phyloP scores from a whole-genome alignment of 1,140 invertebrate genomes.

The Eriocheir sinensis region DNA sequence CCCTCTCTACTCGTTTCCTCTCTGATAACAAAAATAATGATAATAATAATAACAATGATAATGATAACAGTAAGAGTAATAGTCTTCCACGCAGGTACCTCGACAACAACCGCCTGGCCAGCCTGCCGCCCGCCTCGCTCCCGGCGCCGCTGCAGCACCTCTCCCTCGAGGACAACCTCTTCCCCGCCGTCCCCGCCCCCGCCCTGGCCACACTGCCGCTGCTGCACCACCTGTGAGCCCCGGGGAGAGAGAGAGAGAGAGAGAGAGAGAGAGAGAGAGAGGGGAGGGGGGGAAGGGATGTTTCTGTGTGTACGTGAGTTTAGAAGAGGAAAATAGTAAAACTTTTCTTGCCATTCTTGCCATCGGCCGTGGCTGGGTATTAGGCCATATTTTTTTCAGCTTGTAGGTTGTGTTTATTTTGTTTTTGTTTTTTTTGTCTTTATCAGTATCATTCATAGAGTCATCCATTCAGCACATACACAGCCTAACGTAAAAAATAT shows the following conservation, averaged over 20 bases:
- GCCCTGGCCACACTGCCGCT: not conserved
- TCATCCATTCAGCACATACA: too few relatives aligned
- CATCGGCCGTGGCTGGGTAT: not conserved
- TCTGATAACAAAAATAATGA: not conserved
- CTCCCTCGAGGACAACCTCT: constrained; percentile 70
- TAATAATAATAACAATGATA: not conserved
- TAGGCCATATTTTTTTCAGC: not conserved
- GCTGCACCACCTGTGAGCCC: constrained; percentile 60
- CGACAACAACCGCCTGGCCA: constrained; percentile 61
- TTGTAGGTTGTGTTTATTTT: not conserved
- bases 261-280: constrained; percentile 3
- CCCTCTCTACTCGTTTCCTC: too few relatives aligned
- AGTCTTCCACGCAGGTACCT: constrained; percentile 39
- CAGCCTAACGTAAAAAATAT: too few relatives aligned
- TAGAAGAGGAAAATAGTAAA: too few relatives aligned
- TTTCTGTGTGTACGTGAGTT: not conserved
- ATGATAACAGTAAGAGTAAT: not conserved
- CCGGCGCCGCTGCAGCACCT: constrained; percentile 38
- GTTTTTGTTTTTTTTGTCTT: not conserved
- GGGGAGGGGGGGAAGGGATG: not conserved
- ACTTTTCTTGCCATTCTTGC: too few relatives aligned
- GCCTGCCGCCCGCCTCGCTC: constrained; percentile 43
- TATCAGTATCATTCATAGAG: too few relatives aligned
- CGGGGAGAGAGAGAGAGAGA: not conserved
- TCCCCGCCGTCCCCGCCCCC: constrained; percentile 33